Base-by-base conservation (phyloP, 2,888 invertebrate species). In the Drosophila niveifrons region DNA sequence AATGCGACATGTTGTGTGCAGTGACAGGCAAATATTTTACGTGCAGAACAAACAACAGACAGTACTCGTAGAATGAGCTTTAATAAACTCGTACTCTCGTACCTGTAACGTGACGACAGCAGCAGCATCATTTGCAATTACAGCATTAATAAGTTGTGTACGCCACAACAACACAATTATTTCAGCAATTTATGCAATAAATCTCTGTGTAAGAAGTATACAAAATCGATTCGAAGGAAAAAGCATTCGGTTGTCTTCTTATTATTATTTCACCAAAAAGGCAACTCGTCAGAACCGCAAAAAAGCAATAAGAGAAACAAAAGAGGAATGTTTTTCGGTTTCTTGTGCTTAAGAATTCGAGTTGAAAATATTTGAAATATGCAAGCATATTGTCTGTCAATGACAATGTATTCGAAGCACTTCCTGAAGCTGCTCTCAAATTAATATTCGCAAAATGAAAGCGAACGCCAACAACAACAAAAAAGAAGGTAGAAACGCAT, bases 11-110 rank as follows among this genome's bases (percentile, higher is more conserved):
- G 72, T 70, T 65, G 61, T 71, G 53, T 68, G 61, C 74, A 78
- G 65, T 83, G 90, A 87, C 89, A 89, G 75, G 79, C 78, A 88
- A 89, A 89, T 90, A 82, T 89, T 88, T 83, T 89, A 89, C 89
- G 89, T 89, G 89, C 80, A 80, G 46, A 72, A 55, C 53, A 64
- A 62, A 68, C 57, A 53, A 41, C 29, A 56, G 31, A 34, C 18
- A 23, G 18, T n/a, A n/a, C n/a, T n/a, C n/a, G n/a, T 8, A 23
- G 17, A 28, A 43, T 15, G 57, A 46, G 2, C 75, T 68, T 46
- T 9, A 31, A 8, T 41, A 68, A 67, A 75, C 72, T 51, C 58
- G 31, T 23, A 18, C 34, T 23, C 23, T 23, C 31, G 4, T 10
- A 29, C 53, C 47, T 44, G 44, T 17, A 17, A 47, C 47, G 39